Evolutionary conservation across 2,113 vertebrate species (phyloP).

Genomic region (Petromus typicus): DNA sequence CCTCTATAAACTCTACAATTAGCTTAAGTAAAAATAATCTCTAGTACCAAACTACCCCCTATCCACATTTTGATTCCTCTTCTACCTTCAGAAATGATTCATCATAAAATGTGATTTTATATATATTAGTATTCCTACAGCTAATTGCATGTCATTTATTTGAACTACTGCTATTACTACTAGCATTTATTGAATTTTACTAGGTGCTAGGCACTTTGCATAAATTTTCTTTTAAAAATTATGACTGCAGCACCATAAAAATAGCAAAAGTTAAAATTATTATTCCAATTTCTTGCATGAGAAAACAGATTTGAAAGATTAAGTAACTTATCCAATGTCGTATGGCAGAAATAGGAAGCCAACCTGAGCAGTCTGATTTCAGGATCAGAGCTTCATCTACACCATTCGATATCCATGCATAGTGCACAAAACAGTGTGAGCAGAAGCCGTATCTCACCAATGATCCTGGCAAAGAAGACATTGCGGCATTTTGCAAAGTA

Average conservation of each 20-base stretch:
- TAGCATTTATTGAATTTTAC: constrained; percentile 51
- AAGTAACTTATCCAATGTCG: neutral
- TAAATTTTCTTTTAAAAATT: constrained; percentile 51
- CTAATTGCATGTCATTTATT: neutral
- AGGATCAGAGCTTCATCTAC: neutral
- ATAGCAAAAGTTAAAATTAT: constrained; percentile 14
- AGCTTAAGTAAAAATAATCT: constrained; percentile 1
- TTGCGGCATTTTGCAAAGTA: neutral
- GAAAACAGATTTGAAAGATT: neutral
- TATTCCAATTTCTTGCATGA: constrained; percentile 36
- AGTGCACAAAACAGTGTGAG: neutral
- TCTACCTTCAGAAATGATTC: constrained; percentile 25
- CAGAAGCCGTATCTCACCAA: neutral
- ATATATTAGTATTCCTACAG: constrained; percentile 20
- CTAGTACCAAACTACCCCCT: neutral
- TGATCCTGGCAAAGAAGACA: neutral
- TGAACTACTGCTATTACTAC: constrained; percentile 14
- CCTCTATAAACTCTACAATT: neutral
- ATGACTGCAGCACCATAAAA: constrained; percentile 38
- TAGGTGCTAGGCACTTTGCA: neutral
- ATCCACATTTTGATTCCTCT: neutral
- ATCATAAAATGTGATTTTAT: constrained; percentile 5
- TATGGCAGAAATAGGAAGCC: neutral
- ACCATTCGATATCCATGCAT: neutral
- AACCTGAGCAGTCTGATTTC: neutral